Base-by-base conservation (phyloP, 2,797 vertebrate species). In the Eremophila alpestris region DNA sequence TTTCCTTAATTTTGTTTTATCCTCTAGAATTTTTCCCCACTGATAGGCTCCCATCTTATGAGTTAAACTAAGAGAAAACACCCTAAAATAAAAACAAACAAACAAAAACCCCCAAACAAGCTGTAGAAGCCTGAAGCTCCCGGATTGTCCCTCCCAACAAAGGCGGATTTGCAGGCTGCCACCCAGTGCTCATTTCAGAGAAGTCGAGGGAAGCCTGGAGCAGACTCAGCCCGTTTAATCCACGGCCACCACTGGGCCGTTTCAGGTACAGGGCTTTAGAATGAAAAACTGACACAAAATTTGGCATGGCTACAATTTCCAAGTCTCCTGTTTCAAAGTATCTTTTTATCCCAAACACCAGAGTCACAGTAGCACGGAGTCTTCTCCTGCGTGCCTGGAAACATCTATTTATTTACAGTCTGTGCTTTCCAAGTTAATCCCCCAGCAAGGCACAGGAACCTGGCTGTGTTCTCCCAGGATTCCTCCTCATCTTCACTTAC, bases 151-250 rank as follows among this genome's bases (percentile, higher is more conserved):
- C 32, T 80, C 52, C 55, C 41, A 63, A 11, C 4, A 8, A 41
- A 73, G 46, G 59, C 9, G 0, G 34, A 65, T 34, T 60, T 54
- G 67, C 79, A 88, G 90, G 83, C 70, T 91, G 94, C 89, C 90
- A 94, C 83, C 91, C 94, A 95, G 89, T 58, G 93, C 94, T 94
- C 83, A 32, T 74, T 90, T 36, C 85, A 70, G 3, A 55, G 40
- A 89, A 89, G 73, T 32, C 2, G 1, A 75, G 51, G 55, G 62
- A 71, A 85, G 55, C 52, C 76, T 93, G 21, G 2, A 52, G 32
- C 45, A 87, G 81, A 11, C 60, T 21, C 79, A 87, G 80, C 40
- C 45, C 71, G 5, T 67, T 90, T 58, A 60, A 60, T 29, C 90
- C 32, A 46, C 54, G n/a, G 32, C 36, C 84, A 90, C 82, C 71